Evolutionary conservation across 1,140 invertebrate genomes (phyloP).

Genomic region (Steinernema khuongi): DNA sequence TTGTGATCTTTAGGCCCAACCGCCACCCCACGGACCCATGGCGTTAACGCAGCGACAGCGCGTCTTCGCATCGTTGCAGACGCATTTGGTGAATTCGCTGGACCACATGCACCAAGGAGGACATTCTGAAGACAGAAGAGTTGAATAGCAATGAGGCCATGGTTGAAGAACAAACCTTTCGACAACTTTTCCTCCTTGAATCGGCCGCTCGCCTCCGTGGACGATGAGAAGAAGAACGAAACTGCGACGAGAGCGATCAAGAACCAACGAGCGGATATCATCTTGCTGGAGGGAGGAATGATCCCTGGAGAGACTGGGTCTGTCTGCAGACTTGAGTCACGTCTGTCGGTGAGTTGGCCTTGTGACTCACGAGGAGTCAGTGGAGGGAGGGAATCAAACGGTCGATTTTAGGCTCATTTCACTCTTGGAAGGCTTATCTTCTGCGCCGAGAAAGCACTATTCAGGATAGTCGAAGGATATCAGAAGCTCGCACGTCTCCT

Average conservation of each 20-base stretch:
- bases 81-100: background rate
- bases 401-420: too few species aligned
- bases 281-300: too few species aligned
- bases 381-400: too few species aligned
- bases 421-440: too few species aligned
- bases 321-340: too few species aligned
- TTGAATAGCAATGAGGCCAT: background rate
- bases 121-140: background rate
- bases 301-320: too few species aligned
- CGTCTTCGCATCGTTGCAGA: background rate
- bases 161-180: background rate
- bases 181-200: background rate
- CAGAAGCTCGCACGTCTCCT: too few species aligned
- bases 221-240: background rate
- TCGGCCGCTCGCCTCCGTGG: background rate
- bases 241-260: background rate
- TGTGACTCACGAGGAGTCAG: too few species aligned
- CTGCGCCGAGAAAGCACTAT: too few species aligned
- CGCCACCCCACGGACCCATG: background rate
- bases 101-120: background rate
- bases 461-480: too few species aligned
- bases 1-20: background rate
- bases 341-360: too few species aligned
- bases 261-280: background rate
- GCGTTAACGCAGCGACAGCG: background rate